Base-by-base conservation (phyloP, 1,140 invertebrate genomes). In the Odontomachus brunneus region DNA sequence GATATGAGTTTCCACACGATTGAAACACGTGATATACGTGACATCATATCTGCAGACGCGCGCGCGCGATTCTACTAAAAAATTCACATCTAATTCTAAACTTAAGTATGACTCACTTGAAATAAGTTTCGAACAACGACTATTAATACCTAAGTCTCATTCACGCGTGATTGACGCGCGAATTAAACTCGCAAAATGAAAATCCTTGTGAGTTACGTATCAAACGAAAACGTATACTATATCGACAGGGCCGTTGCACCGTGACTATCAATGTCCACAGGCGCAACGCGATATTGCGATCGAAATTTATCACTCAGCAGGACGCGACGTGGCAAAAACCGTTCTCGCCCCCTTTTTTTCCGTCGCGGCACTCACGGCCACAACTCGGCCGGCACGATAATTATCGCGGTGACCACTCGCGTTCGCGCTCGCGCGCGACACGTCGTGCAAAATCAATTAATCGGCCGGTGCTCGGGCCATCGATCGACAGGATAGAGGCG, bases 371-470 rank as follows among this genome's bases (percentile, higher is more conserved):
- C 69, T 22, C 66, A 74, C 80, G 67, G 57, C 65, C 66, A 66
- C 84, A 83, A 87, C 72, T 78, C 80, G 84, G 69, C 69, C 84
- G 57, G 38, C 71, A 82, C 84, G 80, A 88, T 88, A 87, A 88
- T 88, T 88, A 87, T 84, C 85, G 81, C 48, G 60, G 80, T 22
- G 59, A 48, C 55, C 85, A 81, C 22, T 82, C 82, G 75, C 57
- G 29, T 51, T 59, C 69, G 51, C n/a, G 17, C 53, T 74, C n/a
- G n/a, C n/a, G n/a, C n/a, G n/a, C n/a, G n/a, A 66, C 66, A 51
- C 76, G 63, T 73, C 66, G 65, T 51, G 74, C 81, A 75, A 85
- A 89, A 88, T 89, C 88, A 88, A 88, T 88, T 88, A 88, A 88
- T 78, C 55, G 72, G 24, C 7, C 71, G 67, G 26, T 22, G 66